These are phyloP conservation scores for Syngnathus floridae DNA, from an alignment of 2,113 vertebrate genomes.

Conservation along the genomic window DNA sequence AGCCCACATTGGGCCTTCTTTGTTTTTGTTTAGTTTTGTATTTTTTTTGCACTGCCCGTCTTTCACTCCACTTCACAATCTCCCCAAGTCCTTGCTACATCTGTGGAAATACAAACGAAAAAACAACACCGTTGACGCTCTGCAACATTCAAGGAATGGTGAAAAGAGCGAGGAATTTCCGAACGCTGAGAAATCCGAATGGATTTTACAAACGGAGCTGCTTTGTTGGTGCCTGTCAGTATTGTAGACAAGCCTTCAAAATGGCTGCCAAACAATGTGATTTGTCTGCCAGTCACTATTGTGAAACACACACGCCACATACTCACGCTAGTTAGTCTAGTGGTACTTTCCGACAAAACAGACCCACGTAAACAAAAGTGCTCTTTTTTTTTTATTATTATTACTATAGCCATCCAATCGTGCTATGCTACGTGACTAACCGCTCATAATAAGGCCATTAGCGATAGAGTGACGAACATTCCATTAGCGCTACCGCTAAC, in stretches of 20 bases:
- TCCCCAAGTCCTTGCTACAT: constrained; percentile 21
- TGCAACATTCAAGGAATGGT: constrained; percentile 7
- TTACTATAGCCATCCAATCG: neutral
- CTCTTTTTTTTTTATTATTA: constrained; percentile 41
- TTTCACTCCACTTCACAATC: constrained; percentile 48
- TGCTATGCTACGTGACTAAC: neutral
- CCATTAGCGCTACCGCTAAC: neutral
- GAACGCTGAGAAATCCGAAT: neutral
- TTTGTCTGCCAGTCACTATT: constrained; percentile 31
- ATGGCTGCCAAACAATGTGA: constrained; percentile 17
- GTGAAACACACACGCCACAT: neutral
- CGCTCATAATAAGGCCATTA: too few relatives aligned
- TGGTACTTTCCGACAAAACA: constrained; percentile 15
- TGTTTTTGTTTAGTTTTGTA: neutral
- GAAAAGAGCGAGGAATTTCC: neutral
- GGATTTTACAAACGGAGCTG: neutral
- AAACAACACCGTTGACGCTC: neutral
- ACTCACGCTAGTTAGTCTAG: constrained; percentile 19
- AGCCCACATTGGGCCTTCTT: constrained; percentile 66
- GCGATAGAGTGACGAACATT: neutral
- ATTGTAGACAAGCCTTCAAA: constrained; percentile 21
- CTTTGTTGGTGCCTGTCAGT: constrained; percentile 7
- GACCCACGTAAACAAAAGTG: constrained; percentile 12
- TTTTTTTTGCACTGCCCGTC: constrained; percentile 42
- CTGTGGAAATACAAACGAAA: constrained; percentile 22